Evolutionary conservation across 2,797 vertebrate species (phyloP).

Genomic region (Platalea minor): DNA sequence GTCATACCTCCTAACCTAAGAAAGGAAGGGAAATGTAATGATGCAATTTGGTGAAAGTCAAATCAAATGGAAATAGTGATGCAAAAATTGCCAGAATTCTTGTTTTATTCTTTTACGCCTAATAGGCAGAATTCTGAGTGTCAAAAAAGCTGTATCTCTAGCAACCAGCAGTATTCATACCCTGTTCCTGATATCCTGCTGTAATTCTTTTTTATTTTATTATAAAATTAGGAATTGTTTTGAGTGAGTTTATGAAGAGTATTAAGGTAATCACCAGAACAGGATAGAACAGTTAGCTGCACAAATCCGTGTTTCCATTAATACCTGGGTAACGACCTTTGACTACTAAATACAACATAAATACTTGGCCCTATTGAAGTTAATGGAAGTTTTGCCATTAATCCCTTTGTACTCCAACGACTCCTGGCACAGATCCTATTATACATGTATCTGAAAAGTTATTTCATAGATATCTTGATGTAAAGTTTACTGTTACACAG

Average conservation of each 20-base stretch:
- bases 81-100: background rate
- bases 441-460: conserved; percentile 10
- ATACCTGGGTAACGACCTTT: background rate
- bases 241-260: background rate
- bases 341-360: background rate
- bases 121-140: background rate
- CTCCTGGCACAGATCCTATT: background rate
- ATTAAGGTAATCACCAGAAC: background rate
- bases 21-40: background rate
- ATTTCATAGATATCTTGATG: conserved; percentile 45
- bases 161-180: background rate
- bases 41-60: background rate
- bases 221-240: background rate
- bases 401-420: background rate
- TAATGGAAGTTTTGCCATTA: background rate
- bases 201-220: background rate
- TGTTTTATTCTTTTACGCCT: background rate
- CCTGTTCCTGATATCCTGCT: background rate
- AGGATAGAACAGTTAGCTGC: background rate
- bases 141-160: background rate
- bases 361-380: background rate
- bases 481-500: conserved; percentile 44
- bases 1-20: accelerated
- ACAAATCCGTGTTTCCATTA: background rate
- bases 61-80: background rate